Percentiles rank a stretch among this genome's conserved stretches.
Conservation (phyloP, 2,888 invertebrate species). For the Ceriagrion tenellum region DNA sequence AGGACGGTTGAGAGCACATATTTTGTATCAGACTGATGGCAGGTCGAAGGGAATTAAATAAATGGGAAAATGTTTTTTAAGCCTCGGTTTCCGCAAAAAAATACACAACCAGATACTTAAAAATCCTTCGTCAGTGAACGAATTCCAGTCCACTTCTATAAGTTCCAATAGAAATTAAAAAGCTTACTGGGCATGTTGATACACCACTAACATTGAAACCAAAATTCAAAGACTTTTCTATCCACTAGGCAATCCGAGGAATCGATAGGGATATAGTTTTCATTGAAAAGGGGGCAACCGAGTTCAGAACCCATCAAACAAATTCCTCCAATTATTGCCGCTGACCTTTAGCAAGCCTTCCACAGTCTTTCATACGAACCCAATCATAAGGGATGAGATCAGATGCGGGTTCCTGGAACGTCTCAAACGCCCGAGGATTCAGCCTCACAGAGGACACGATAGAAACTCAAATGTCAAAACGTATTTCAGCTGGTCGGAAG, state of each 20-base stretch:
- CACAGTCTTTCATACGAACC: background rate
- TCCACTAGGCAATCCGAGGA: background rate
- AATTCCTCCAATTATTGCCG: background rate
- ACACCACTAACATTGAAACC: no score
- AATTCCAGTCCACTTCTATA: no score
- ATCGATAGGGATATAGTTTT: background rate
- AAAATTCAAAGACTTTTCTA: background rate
- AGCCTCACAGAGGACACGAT: background rate
- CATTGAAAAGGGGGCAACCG: background rate
- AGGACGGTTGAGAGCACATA: no score
- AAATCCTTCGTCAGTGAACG: no score
- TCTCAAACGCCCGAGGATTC: background rate
- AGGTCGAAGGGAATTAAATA: no score
- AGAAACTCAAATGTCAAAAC: background rate
- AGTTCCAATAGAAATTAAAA: no score
- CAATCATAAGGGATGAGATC: background rate
- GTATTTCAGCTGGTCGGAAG: background rate
- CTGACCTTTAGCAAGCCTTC: background rate
- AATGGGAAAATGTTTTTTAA: no score
- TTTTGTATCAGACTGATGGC: no score
- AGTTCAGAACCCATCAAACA: background rate
- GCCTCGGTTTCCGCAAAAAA: no score
- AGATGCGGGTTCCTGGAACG: background rate
- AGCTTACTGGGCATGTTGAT: no score
- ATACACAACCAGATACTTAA: no score